Percentiles rank a stretch among this genome's conserved stretches.
phyloP scores from a whole-genome alignment of 2,113 vertebrate genomes.

The Pavo muticus region DNA sequence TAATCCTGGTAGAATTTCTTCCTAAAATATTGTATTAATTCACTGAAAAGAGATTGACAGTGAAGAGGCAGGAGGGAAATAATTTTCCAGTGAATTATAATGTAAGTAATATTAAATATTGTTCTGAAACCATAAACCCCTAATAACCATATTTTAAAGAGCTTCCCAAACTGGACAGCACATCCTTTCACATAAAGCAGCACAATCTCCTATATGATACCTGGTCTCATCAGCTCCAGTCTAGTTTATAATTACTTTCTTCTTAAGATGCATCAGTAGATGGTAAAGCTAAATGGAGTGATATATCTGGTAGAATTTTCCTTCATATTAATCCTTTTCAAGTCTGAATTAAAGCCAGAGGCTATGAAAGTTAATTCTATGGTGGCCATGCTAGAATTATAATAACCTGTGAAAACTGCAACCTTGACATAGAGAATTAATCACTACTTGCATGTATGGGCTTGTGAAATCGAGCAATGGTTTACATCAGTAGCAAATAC shows the following conservation, averaged over 20 bases:
- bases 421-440: slow-evolving; percentile 61
- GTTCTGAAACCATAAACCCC: not conserved
- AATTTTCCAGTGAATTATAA: not conserved
- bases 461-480: not conserved
- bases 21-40: not conserved
- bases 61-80: not conserved
- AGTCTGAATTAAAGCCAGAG: slow-evolving; percentile 63
- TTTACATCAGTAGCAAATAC: slow-evolving; percentile 52
- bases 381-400: slow-evolving; percentile 25
- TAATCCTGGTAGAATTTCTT: not conserved
- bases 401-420: slow-evolving; percentile 66
- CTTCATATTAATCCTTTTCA: slow-evolving; percentile 64
- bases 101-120: slow-evolving; percentile 13
- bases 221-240: not conserved
- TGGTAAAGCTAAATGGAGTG: slow-evolving; percentile 5
- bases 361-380: slow-evolving; percentile 66
- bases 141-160: not conserved
- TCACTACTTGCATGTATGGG: slow-evolving; percentile 17
- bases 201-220: not conserved
- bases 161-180: not conserved
- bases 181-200: not conserved
- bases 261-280: slow-evolving; percentile 13
- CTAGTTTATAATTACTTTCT: slow-evolving; percentile 34
- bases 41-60: not conserved
- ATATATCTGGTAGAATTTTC: slow-evolving; percentile 23